Evolutionary conservation across 2,113 vertebrate genomes (phyloP), one percentile per base, ranked within the genome.

Genomic region (Scartelaos histophorus): DNA sequence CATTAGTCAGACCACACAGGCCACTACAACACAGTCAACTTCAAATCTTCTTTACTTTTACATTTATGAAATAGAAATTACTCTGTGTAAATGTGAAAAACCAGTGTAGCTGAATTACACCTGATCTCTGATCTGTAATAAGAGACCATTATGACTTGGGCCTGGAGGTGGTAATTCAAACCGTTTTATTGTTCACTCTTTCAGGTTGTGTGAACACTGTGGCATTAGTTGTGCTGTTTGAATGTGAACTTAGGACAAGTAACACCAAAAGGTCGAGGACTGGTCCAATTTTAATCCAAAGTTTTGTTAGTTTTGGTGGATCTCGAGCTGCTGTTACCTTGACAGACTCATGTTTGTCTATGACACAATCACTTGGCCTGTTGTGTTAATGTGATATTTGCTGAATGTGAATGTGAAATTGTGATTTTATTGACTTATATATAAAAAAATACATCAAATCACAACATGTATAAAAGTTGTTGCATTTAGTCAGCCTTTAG

Each of bases 101-200:
- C 9, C 29, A 21, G 9, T n/a, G 61, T 11, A 38, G 34, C 43
- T 64, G 34, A 43, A 64, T 17, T 38, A 43, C 34, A 43, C 34
- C 7, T 38, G 61, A n/a, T 64, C 17, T 19, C 61, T 64, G 34
- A 64, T 38, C 61, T 35, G 61, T 64, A 64, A 64, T 64, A 17
- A n/a, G 61, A 64, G 17, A 38, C 61, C 12, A 19, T 11, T 43
- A 9, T 38, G 34, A 64, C 5, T 43, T 38, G 10, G 61, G 17
- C 61, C 61, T 64, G 17, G 34, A 64, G 61, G 61, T 64, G 29
- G 61, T 64, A 64, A 64, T 64, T 17, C 19, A 64, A 64, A 43
- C 61, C 35, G 13, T 64, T 64, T 13, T 64, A 34, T 43, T 19
- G 19, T n/a, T 61, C 25, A 61, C 25, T 61, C 61, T 64, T 38